phyloP scores from a whole-genome alignment of 2,797 vertebrate genomes.

The Adelosebastes latens region DNA sequence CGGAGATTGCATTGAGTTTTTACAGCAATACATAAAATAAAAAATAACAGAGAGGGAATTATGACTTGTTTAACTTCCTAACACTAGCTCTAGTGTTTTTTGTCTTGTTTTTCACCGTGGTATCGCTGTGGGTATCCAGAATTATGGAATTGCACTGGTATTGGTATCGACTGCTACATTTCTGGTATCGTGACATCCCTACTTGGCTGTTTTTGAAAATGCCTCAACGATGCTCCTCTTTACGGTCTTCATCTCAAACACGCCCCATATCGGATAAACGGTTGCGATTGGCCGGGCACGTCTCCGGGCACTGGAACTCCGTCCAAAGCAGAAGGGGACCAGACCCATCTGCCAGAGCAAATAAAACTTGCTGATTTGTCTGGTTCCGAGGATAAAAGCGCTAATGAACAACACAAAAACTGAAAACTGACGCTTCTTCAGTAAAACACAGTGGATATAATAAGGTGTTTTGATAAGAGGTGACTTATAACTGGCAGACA shows the following conservation, averaged over 20 bases:
- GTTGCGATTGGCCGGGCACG: neutral
- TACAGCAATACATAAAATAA: too few relatives aligned
- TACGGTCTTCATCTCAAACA: neutral
- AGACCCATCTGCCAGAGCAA: neutral
- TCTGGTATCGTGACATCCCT: too few relatives aligned
- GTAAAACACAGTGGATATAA: neutral
- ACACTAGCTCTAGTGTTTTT: too few relatives aligned
- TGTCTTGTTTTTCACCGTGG: too few relatives aligned
- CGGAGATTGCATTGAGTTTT: too few relatives aligned
- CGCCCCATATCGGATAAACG: neutral
- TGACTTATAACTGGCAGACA: neutral
- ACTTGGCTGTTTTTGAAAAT: neutral
- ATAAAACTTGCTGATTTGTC: neutral
- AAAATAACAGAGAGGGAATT: too few relatives aligned
- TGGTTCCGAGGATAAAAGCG: neutral
- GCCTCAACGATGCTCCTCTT: neutral
- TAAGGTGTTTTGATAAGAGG: conserved; percentile 21
- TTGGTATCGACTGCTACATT: too few relatives aligned
- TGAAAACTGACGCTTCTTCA: neutral
- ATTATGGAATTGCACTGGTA: too few relatives aligned
- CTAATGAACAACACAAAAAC: neutral
- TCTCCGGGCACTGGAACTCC: neutral
- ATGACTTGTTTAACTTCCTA: too few relatives aligned
- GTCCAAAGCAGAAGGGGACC: neutral
- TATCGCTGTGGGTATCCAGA: too few relatives aligned